Evolutionary conservation across 2,888 invertebrate genomes (phyloP).

Genomic region (Eucera pruinosa): DNA sequence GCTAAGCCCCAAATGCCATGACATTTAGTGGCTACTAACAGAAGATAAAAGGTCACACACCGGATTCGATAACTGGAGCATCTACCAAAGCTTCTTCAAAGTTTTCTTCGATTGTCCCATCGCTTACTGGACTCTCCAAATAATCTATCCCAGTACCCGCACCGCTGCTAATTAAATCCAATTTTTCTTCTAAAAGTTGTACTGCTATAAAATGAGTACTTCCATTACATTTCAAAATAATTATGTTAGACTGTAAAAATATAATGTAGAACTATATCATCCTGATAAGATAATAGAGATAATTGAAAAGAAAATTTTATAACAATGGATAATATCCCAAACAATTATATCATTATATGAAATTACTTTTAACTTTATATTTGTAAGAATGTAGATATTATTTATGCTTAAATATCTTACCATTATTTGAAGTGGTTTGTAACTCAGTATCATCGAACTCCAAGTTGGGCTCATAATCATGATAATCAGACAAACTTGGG

Average conservation of each 20-base stretch:
- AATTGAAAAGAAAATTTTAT: neutral
- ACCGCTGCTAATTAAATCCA: conserved; percentile 80
- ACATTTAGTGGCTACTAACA: conserved; percentile 75
- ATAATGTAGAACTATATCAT: neutral
- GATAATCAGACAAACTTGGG: conserved; percentile 95
- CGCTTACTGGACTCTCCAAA: conserved; percentile 90
- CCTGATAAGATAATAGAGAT: neutral
- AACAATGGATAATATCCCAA: neutral
- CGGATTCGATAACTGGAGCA: conserved; percentile 85
- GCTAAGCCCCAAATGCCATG: conserved; percentile 74
- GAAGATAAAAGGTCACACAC: conserved; percentile 78
- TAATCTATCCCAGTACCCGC: conserved; percentile 84
- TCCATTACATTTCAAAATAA: conserved; percentile 24
- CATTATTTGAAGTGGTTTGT: conserved; percentile 88
- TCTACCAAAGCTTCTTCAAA: conserved; percentile 94
- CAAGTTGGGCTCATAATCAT: conserved; percentile 97
- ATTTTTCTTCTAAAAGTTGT: conserved; percentile 82
- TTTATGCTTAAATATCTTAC: conserved; percentile 84
- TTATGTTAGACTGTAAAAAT: neutral
- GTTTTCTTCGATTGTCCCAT: conserved; percentile 95
- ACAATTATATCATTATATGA: neutral
- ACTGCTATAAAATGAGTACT: conserved; percentile 72
- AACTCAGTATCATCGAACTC: conserved; percentile 98
- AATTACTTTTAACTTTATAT: neutral
- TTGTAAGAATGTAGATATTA: neutral